Base-by-base conservation (phyloP, 2,113 vertebrate species). In the Ginglymostoma cirratum region DNA sequence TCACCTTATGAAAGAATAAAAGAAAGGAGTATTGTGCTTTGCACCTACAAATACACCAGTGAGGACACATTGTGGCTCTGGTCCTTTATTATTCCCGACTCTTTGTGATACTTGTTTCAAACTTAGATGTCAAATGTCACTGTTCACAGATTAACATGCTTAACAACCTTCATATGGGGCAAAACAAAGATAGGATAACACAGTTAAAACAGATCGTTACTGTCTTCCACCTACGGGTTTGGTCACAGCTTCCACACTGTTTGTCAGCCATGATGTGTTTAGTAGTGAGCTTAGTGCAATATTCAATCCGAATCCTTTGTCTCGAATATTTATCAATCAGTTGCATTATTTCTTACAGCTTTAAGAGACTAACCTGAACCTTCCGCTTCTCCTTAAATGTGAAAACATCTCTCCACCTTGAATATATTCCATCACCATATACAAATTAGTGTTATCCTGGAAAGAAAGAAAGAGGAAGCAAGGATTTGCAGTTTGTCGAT, bases 361-460 rank as follows among this genome's bases (percentile, higher is more conserved):
- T 65, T 19, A 66, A 21, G 12, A 96, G 15, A 27, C 96, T 96
- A 96, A 98, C 98, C 98, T 99, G 98, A 99, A 99, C 96, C 98
- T 98, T 96, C 98, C 98, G 89, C 98, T 99, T 97, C 98, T 97
- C 96, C 98, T 98, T 97, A 99, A 97, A 97, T 99, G 98, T 95
- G 98, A 99, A 97, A 99, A 99, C 98, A 99, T 99, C 97, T 99
- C 98, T 83, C 98, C 98, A 15, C 98, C 98, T 8, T 98, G 98
- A 78, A 99, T 98, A 27, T 99, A 99, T 96, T 99, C 98, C 98
- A 99, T 99, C 97, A 99, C 98, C 98, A 99, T 99, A 97, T 99
- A 99, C 96, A 99, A 98, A 97, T 99, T 99, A 42, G 98, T 98
- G 97, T 98, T 99, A 97, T 99, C 98, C 98, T 98, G 96, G 38